Evolutionary conservation across 1,140 invertebrate species (phyloP), one percentile per base, ranked within the genome.

Genomic region (Heliconius congener): DNA sequence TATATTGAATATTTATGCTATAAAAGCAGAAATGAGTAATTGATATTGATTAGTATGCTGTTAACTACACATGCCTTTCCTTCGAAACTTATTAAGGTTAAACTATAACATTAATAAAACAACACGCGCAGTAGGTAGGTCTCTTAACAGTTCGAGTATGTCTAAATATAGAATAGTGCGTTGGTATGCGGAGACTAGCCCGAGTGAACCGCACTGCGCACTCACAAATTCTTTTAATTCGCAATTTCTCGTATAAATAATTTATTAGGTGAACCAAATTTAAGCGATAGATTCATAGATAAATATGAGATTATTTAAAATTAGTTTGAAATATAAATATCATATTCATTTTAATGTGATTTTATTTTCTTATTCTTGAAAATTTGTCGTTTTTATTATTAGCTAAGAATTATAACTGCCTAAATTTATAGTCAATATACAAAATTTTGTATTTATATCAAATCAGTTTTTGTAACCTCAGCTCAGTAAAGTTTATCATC

Each of bases 101-200:
- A 72, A 72, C n/a, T 66, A 66, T 66, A 72, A 39, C 71, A 72
- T 72, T 42, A 72, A 72, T 72, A 39, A 72, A 72, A 72, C 71
- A 72, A n/a, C 8, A 72, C 71, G 71, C 71, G 71, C 30, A 42
- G 3, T 37, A 39, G 37, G 71, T 72, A 79, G 74, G 85, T 82
- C 76, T 84, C 81, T 73, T 88, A 83, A 86, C 84, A 84, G 85
- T 66, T 66, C 27, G 60, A 55, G 16, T 82, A 76, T 60, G 66
- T 86, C 86, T 90, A 89, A 90, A 90, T 88, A 89, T 90, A 90
- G 87, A 55, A 75, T 74, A 77, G 73, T 75, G 57, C 80, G 77
- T 88, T 85, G 83, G 85, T 88, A 89, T 89, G 87, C 87, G 83
- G 78, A 50, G 75, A 80, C 73, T 75, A 70, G 76, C 66, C 77